These are phyloP conservation scores for Lichenostomus cassidix DNA, from an alignment of 2,113 vertebrate genomes.

Conservation along the genomic window DNA sequence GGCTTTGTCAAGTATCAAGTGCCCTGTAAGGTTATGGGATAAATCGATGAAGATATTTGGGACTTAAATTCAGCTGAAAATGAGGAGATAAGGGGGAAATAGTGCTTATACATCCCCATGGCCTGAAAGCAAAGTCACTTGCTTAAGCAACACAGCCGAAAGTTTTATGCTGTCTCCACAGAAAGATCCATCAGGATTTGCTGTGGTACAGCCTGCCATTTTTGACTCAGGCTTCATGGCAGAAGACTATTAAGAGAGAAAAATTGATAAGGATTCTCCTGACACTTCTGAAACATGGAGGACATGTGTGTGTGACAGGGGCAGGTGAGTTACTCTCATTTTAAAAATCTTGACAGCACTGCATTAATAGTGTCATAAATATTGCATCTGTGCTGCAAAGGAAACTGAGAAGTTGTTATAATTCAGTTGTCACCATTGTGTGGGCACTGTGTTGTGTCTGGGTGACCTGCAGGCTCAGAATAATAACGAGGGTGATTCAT, in stretches of 20 bases:
- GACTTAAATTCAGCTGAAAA: not conserved
- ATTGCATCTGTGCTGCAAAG: constrained; percentile 48
- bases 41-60: not conserved
- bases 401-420: constrained; percentile 44
- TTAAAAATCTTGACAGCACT: constrained; percentile 47
- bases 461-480: constrained; percentile 50
- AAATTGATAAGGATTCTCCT: constrained; percentile 35
- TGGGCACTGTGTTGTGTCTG: constrained; percentile 32
- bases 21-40: not conserved
- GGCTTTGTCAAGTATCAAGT: not conserved
- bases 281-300: constrained; percentile 1
- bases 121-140: constrained; percentile 2
- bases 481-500: constrained; percentile 37
- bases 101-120: not conserved
- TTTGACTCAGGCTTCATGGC: not conserved
- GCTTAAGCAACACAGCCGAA: not conserved
- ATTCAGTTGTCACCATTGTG: constrained; percentile 45
- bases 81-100: not conserved
- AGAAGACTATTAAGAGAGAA: constrained; percentile 41
- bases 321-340: constrained; percentile 38
- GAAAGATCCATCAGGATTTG: not conserved
- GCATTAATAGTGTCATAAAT: constrained; percentile 61
- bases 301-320: not conserved
- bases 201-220: not conserved
- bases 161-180: not conserved